phyloP scores from a whole-genome alignment of 1,140 invertebrate genomes.

The Zaprionus vittiger region DNA sequence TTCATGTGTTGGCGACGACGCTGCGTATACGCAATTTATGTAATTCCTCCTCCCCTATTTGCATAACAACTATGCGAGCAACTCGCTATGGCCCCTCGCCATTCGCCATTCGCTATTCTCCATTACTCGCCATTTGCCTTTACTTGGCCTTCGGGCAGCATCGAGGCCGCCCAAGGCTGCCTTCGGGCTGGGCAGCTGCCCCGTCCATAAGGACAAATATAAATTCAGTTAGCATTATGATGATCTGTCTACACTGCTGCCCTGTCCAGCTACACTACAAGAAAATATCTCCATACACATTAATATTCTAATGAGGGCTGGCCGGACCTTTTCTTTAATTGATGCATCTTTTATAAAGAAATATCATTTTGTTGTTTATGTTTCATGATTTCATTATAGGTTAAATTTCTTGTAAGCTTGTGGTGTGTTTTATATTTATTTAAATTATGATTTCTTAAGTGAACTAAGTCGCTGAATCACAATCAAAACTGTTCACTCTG shows the following conservation, averaged over 20 bases:
- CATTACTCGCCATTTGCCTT: slow-evolving; percentile 21
- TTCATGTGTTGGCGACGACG: slow-evolving; percentile 68
- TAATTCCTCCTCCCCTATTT: slow-evolving; percentile 77
- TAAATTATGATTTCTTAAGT: not conserved
- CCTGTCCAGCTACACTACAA: not conserved
- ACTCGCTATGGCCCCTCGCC: not conserved
- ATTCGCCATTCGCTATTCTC: not conserved
- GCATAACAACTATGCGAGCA: slow-evolving; percentile 73
- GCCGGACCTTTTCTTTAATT: not conserved
- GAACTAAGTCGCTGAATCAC: too few relatives aligned
- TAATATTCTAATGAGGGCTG: not conserved
- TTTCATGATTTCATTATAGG: not conserved
- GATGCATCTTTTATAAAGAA: not conserved
- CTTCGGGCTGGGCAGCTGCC: not conserved
- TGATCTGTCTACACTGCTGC: slow-evolving; percentile 18
- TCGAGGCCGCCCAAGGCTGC: not conserved
- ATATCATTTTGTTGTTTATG: not conserved
- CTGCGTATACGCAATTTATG: slow-evolving; percentile 80
- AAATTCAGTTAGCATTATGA: slow-evolving; percentile 36
- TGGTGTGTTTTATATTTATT: not conserved
- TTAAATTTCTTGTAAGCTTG: not conserved
- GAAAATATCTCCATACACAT: not conserved
- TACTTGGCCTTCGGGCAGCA: slow-evolving; percentile 10
- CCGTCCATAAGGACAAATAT: slow-evolving; percentile 25
- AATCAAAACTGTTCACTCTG: too few relatives aligned